Percentiles rank a stretch among this genome's conserved stretches.
These are phyloP conservation scores for Oostethus manadensis DNA, from an alignment of 2,113 vertebrate genomes.

Conservation along the genomic window DNA sequence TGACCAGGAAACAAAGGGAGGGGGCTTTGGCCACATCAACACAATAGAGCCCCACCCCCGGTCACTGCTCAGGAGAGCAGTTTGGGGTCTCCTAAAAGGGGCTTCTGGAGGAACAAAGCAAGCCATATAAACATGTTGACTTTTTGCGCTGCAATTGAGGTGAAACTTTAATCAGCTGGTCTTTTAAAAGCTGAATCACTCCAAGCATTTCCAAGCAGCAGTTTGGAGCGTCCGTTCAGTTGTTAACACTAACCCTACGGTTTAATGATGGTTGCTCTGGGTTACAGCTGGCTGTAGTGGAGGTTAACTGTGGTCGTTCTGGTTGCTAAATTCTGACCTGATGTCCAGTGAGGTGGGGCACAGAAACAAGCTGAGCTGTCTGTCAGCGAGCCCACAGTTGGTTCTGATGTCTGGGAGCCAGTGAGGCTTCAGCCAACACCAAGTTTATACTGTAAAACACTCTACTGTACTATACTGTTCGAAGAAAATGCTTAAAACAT, in stretches of 20 bases:
- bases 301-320: conserved; percentile 65
- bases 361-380: conserved; percentile 81
- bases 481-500: too few relatives aligned
- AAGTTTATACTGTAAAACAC: conserved; percentile 21
- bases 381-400: conserved; percentile 69
- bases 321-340: conserved; percentile 80
- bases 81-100: conserved; percentile 34
- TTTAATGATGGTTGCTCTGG: conserved; percentile 44
- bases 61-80: conserved; percentile 37
- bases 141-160: conserved; percentile 10
- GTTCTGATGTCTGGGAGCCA: conserved; percentile 33
- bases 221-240: conserved; percentile 20
- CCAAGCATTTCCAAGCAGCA: conserved; percentile 19
- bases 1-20: conserved; percentile 54
- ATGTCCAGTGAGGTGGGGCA: conserved; percentile 72
- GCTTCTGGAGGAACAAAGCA: conserved; percentile 24
- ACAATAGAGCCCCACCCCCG: conserved; percentile 73
- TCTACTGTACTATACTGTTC: not conserved
- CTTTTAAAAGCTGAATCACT: conserved; percentile 4
- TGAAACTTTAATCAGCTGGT: conserved; percentile 28
- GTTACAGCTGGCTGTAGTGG: conserved; percentile 58
- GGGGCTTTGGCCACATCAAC: conserved; percentile 46
- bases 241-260: conserved; percentile 27
- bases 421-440: conserved; percentile 9
- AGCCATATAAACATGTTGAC: conserved; percentile 27